Percentiles rank a stretch among this genome's conserved stretches.
Conservation (phyloP, 1,140 invertebrate species). For the Vanessa atalanta region DNA sequence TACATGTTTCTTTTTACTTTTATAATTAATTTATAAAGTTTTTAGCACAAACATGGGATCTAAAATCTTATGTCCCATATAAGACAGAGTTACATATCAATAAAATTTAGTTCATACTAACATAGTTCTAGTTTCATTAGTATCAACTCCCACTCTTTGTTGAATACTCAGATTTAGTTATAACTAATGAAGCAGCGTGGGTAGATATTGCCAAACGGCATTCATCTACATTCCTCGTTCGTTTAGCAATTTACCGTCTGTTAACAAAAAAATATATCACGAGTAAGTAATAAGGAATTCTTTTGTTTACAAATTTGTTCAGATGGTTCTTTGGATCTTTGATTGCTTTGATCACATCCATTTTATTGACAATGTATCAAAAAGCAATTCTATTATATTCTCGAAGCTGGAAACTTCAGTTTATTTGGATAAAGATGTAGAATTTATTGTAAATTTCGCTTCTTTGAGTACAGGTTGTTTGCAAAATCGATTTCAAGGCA, state of each 20-base stretch:
- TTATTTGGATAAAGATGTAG: no score
- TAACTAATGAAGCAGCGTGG: constrained; percentile 13
- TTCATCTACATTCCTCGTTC: constrained; percentile 23
- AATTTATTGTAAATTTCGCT: background rate
- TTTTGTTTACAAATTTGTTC: constrained; percentile 30
- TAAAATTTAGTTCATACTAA: background rate
- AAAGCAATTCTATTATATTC: no score
- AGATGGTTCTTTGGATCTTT: constrained; percentile 1
- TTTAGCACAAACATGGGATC: no score
- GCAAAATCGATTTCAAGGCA: background rate
- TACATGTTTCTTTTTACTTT: no score
- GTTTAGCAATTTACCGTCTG: constrained; percentile 37
- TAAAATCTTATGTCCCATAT: background rate
- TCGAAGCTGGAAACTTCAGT: no score
- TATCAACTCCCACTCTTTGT: background rate
- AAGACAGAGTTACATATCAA: background rate
- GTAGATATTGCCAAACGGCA: constrained; percentile 25
- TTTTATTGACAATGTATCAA: background rate
- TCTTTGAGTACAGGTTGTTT: background rate
- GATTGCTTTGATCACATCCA: constrained; percentile 9
- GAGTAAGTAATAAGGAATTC: constrained; percentile 36
- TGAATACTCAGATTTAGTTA: constrained; percentile 18
- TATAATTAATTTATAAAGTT: no score
- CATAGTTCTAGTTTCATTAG: background rate
- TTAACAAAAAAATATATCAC: constrained; percentile 40